Evolutionary conservation across 2,888 invertebrate species (phyloP).

Genomic region (Agrypnus murinus): DNA sequence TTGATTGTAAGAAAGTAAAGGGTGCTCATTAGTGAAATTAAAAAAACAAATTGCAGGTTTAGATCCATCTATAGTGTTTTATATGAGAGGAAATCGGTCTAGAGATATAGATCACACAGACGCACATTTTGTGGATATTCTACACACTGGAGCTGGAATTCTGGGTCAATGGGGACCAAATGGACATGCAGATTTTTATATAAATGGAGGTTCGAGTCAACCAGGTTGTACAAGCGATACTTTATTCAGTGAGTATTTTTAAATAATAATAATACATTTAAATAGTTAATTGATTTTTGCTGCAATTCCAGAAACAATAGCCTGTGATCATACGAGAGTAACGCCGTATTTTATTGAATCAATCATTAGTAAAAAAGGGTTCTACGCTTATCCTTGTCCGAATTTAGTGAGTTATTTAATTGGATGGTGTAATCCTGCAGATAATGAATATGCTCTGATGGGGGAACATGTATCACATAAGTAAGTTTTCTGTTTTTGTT

Average conservation of each 20-base stretch:
- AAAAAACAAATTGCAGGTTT: conserved; percentile 73
- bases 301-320: conserved; percentile 84
- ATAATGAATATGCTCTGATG: conserved; percentile 88
- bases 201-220: conserved; percentile 91
- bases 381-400: conserved; percentile 90
- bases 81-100: conserved; percentile 87
- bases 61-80: conserved; percentile 91
- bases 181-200: conserved; percentile 92
- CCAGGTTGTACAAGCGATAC: conserved; percentile 90
- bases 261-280: neutral
- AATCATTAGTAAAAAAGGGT: conserved; percentile 85
- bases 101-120: conserved; percentile 86
- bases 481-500: conserved; percentile 77
- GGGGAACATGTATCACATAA: conserved; percentile 87
- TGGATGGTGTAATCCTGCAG: conserved; percentile 88
- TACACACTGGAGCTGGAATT: conserved; percentile 91
- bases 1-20: neutral
- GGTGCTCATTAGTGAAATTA: neutral
- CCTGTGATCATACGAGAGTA: conserved; percentile 93
- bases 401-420: conserved; percentile 88
- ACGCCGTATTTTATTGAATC: conserved; percentile 94
- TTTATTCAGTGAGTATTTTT: conserved; percentile 81
- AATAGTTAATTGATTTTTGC: neutral
- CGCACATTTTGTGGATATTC: conserved; percentile 87
- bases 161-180: conserved; percentile 93